Evolutionary conservation across 1,140 invertebrate species (phyloP).

Genomic region (Leptonema lineaticorne): DNA sequence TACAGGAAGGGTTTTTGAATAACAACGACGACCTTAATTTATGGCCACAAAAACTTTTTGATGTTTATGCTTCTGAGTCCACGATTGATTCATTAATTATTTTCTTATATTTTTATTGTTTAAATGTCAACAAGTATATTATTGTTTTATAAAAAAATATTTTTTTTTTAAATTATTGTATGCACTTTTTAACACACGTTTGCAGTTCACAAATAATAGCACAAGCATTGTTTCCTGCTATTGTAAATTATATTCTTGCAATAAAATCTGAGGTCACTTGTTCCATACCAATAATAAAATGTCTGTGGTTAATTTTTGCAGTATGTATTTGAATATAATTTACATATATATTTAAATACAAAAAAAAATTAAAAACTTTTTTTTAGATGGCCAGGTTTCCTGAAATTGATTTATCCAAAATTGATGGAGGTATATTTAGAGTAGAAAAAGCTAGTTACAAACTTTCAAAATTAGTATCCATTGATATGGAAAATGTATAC

Average conservation of each 20-base stretch:
- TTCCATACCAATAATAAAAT: slow-evolving; percentile 32
- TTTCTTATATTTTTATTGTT: slow-evolving; percentile 35
- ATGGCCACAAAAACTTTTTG: slow-evolving; percentile 30
- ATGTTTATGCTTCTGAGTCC: slow-evolving; percentile 22
- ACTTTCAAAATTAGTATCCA: slow-evolving; percentile 22
- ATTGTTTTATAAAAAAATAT: no score
- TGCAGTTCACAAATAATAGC: slow-evolving; percentile 10
- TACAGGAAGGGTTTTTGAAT: slow-evolving; percentile 33
- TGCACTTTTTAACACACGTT: no score
- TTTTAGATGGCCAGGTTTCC: slow-evolving; percentile 1
- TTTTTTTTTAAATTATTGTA: no score
- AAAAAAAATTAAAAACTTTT: background rate
- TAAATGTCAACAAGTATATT: background rate
- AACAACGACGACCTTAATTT: slow-evolving; percentile 19
- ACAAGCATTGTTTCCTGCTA: slow-evolving; percentile 20
- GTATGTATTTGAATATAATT: slow-evolving; percentile 15
- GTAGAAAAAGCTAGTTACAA: slow-evolving; percentile 33
- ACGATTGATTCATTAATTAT: slow-evolving; percentile 32
- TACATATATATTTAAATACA: background rate
- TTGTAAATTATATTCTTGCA: slow-evolving; percentile 33
- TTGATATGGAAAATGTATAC: slow-evolving; percentile 31
- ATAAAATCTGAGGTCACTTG: slow-evolving; percentile 16
- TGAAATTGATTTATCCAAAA: background rate
- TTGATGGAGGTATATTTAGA: slow-evolving; percentile 24
- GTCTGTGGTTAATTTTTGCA: slow-evolving; percentile 39